A percentile compares a stretch with the other conserved stretches of the same genome.
Evolutionary conservation across 2,888 invertebrate species (phyloP).

Genomic region (Abrostola triplasia): DNA sequence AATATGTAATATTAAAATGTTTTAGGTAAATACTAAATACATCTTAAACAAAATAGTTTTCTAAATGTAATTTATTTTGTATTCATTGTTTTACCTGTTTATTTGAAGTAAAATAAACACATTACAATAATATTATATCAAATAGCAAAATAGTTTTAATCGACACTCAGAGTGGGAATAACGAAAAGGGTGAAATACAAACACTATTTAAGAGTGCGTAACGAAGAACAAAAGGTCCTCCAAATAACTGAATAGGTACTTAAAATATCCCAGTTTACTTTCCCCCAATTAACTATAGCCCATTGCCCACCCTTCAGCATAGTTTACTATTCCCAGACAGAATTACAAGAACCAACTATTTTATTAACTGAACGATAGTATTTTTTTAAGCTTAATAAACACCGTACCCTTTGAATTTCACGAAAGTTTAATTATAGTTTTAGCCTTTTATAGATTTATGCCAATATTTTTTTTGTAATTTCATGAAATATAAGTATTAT

Average conservation of each 20-base stretch:
- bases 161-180: not conserved
- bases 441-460: not conserved
- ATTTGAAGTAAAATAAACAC: too few species aligned
- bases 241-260: slow-evolving; percentile 22
- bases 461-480: too few species aligned
- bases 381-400: not conserved
- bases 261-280: slow-evolving; percentile 24
- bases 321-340: slow-evolving; percentile 13
- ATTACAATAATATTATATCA: too few species aligned
- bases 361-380: slow-evolving; percentile 13
- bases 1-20: too few species aligned
- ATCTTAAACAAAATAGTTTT: too few species aligned
- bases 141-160: not conserved
- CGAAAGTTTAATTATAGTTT: not conserved
- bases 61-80: too few species aligned
- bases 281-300: slow-evolving; percentile 26
- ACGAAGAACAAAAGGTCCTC: slow-evolving; percentile 12
- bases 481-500: too few species aligned
- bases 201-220: not conserved
- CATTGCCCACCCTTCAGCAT: not conserved
- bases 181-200: not conserved
- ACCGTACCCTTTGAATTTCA: not conserved
- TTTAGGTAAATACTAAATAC: too few species aligned
- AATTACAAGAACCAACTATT: slow-evolving; percentile 20
- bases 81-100: too few species aligned